A percentile compares a stretch with the other conserved stretches of the same genome.
Evolutionary conservation across 2,888 invertebrate species (phyloP).

Genomic region (Lagria hirta): DNA sequence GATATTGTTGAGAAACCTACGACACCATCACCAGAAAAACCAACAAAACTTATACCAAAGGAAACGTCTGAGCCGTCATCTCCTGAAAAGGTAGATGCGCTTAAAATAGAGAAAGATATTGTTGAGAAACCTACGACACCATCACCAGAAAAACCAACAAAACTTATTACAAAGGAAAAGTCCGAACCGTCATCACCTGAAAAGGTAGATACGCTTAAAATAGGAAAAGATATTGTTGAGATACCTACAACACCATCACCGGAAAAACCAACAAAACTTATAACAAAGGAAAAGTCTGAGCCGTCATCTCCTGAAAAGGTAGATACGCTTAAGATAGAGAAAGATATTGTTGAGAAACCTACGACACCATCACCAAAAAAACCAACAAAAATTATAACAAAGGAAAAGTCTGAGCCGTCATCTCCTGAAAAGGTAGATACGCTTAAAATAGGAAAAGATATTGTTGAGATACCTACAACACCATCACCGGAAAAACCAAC

Average conservation of each 20-base stretch:
- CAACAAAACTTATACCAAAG: no score
- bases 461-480: constrained; percentile 8
- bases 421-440: constrained; percentile 7
- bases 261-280: constrained; percentile 8
- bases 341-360: background rate
- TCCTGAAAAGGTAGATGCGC: no score
- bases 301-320: constrained; percentile 9
- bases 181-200: no score
- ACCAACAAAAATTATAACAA: background rate
- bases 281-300: constrained; percentile 12
- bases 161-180: constrained; percentile 1
- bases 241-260: constrained; percentile 1
- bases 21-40: no score
- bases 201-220: background rate
- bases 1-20: no score
- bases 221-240: background rate
- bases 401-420: constrained; percentile 1
- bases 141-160: constrained; percentile 2
- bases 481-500: constrained; percentile 4
- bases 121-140: no score
- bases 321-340: constrained; percentile 2
- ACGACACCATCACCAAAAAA: background rate
- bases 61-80: no score
- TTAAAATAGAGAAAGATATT: no score
- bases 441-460: constrained; percentile 4